phyloP scores from a whole-genome alignment of 2,888 invertebrate genomes.

The Tetragonisca angustula region DNA sequence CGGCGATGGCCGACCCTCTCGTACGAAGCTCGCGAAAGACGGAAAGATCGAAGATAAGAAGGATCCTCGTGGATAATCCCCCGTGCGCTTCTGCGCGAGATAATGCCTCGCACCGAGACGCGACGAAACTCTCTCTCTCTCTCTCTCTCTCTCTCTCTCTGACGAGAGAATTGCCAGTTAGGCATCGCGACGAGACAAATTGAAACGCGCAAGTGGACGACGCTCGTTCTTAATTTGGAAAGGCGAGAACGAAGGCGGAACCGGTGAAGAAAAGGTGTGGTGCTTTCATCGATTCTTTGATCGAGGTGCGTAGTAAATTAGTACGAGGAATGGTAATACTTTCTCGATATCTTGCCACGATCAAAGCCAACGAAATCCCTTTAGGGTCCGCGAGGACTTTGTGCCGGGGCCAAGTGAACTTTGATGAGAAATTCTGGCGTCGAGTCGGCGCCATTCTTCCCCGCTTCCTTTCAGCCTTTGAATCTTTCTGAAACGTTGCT shows the following conservation, averaged over 20 bases:
- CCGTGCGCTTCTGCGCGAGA: constrained; percentile 48
- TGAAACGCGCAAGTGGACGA: constrained; percentile 34
- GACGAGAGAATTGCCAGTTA: constrained; percentile 32
- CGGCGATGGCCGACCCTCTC: neutral
- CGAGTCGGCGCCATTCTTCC: neutral
- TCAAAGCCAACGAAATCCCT: constrained; percentile 54
- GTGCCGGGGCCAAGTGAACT: constrained; percentile 32
- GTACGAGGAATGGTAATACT: constrained; percentile 21
- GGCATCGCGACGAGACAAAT: constrained; percentile 36
- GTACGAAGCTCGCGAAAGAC: constrained; percentile 36
- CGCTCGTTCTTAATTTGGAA: constrained; percentile 25
- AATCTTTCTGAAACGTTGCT: neutral
- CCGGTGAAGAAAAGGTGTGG: no score
- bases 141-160: neutral
- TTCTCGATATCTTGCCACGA: constrained; percentile 30
- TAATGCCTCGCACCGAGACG: constrained; percentile 33
- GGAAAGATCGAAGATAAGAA: constrained; percentile 59
- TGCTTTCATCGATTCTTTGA: constrained; percentile 38
- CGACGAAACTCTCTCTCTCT: constrained; percentile 14
- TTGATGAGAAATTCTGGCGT: constrained; percentile 46
- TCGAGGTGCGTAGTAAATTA: constrained; percentile 42
- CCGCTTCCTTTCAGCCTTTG: neutral
- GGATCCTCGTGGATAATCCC: constrained; percentile 60
- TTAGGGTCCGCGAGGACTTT: constrained; percentile 25
- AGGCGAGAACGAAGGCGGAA: neutral